phyloP scores from a whole-genome alignment of 2,113 vertebrate genomes.

The Aptenodytes patagonicus region DNA sequence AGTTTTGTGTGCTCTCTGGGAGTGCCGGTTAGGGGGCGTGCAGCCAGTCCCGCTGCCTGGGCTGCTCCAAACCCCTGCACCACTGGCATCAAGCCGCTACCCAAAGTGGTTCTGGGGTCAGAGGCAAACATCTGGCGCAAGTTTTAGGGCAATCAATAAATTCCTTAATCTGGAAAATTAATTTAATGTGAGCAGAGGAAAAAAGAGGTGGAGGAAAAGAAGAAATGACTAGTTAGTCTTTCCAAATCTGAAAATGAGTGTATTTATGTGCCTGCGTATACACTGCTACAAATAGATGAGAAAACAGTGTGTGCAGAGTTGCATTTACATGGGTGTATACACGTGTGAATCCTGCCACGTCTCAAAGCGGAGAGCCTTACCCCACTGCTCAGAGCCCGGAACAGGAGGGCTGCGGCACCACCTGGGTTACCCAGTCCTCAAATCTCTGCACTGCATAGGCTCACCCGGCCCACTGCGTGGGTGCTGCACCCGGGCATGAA shows the following conservation, averaged over 20 bases:
- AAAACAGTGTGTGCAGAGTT: background rate
- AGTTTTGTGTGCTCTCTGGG: background rate
- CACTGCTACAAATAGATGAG: background rate
- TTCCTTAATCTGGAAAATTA: background rate
- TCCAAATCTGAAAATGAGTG: background rate
- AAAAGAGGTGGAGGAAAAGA: background rate
- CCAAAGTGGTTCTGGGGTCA: background rate
- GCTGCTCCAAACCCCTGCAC: background rate
- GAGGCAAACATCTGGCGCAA: background rate
- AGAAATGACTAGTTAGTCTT: background rate
- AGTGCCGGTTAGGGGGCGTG: fast-evolving
- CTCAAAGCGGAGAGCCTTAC: background rate
- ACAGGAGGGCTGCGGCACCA: background rate
- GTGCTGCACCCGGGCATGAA: fast-evolving
- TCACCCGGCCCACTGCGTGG: fast-evolving
- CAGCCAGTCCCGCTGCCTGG: background rate
- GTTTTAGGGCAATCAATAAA: background rate
- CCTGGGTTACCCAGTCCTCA: background rate
- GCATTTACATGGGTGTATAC: fast-evolving
- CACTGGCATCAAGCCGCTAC: background rate
- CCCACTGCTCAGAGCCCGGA: background rate
- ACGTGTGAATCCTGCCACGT: fast-evolving
- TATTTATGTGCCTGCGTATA: background rate
- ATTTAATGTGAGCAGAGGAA: background rate
- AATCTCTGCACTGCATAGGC: fast-evolving